A percentile compares a stretch with the other conserved stretches of the same genome.
Conservation (phyloP, 2,888 invertebrate species). For the Habroteleia sp. region DNA sequence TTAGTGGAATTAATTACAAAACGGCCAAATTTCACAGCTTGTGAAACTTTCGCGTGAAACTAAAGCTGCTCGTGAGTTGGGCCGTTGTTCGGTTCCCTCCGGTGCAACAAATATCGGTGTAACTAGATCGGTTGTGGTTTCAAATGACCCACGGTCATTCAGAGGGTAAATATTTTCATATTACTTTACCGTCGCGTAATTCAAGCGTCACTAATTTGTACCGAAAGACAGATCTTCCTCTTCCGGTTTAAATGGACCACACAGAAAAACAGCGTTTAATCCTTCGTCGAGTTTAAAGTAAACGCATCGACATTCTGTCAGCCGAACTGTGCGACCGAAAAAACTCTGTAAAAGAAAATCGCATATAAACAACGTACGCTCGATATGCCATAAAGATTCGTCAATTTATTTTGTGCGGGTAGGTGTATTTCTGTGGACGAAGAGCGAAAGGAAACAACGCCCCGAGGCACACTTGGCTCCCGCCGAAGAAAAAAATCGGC, state of each 20-base stretch:
- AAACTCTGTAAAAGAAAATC: no score
- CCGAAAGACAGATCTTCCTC: slow-evolving; percentile 56
- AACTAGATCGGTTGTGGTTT: slow-evolving; percentile 77
- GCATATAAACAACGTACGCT: slow-evolving; percentile 5
- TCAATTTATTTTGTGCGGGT: slow-evolving; percentile 35
- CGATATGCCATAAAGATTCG: slow-evolving; percentile 24
- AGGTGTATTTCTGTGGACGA: slow-evolving; percentile 5
- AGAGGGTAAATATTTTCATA: slow-evolving; percentile 80
- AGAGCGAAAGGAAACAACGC: slow-evolving; percentile 36
- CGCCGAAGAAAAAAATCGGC: slow-evolving; percentile 31
- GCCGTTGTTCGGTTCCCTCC: slow-evolving; percentile 75
- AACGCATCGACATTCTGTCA: slow-evolving; percentile 34
- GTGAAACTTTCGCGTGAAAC: slow-evolving; percentile 65
- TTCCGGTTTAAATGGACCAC: slow-evolving; percentile 65
- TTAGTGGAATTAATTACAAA: slow-evolving; percentile 28
- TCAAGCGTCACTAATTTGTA: slow-evolving; percentile 75
- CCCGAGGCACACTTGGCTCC: slow-evolving; percentile 27
- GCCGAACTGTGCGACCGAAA: no score
- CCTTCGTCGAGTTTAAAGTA: slow-evolving; percentile 29
- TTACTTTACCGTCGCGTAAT: slow-evolving; percentile 77
- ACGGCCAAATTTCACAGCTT: slow-evolving; percentile 8
- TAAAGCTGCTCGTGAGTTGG: slow-evolving; percentile 69
- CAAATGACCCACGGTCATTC: slow-evolving; percentile 77
- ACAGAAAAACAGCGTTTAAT: slow-evolving; percentile 46
- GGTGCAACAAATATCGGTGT: slow-evolving; percentile 68